Conservation (phyloP, 2,113 vertebrate genomes). For the Podocnemis expansa region DNA sequence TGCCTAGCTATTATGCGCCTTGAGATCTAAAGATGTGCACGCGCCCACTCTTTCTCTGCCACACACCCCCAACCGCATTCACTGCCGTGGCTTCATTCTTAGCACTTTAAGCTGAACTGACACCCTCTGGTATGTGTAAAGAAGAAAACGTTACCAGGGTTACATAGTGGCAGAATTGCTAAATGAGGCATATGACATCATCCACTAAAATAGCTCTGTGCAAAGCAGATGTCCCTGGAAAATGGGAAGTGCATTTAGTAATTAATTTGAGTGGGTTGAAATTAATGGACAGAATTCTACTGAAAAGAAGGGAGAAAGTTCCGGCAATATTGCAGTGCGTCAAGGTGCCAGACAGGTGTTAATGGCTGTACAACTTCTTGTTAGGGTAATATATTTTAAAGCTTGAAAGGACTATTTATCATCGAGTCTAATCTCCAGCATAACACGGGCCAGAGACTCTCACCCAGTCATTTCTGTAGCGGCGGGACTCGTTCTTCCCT, state of each 20-base stretch:
- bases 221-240: background rate
- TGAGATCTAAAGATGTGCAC: background rate
- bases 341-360: background rate
- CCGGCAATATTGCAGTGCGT: accelerated
- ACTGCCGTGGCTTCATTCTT: background rate
- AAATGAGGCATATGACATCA: background rate
- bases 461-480: background rate
- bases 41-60: background rate
- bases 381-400: background rate
- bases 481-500: background rate
- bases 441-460: background rate
- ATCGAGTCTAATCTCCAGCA: background rate
- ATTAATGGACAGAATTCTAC: background rate
- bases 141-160: background rate
- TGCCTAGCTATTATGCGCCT: background rate
- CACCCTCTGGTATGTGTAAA: background rate
- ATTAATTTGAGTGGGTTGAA: background rate
- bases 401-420: background rate
- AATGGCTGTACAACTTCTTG: background rate
- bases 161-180: accelerated
- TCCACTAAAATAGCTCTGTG: accelerated
- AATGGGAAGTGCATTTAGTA: background rate
- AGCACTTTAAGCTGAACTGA: background rate
- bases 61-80: background rate
- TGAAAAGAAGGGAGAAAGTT: background rate